Conservation (phyloP, 2,888 invertebrate genomes). For the Lasioglossum vierecki region DNA sequence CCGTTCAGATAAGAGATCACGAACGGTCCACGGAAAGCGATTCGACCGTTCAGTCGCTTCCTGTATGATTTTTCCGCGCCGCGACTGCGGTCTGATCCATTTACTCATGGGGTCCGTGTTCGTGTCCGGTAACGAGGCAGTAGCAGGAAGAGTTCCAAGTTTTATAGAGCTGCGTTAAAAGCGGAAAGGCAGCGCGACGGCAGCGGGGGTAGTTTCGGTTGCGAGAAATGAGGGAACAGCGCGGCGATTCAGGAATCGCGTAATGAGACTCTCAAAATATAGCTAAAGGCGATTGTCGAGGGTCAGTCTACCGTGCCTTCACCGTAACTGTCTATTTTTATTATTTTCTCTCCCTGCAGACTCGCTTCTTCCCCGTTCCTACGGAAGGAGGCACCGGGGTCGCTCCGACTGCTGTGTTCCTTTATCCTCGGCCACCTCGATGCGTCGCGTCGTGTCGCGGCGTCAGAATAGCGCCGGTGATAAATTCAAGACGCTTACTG, state of each 20-base stretch:
- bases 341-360: slow-evolving; percentile 73
- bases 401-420: slow-evolving; percentile 33
- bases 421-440: slow-evolving; percentile 54
- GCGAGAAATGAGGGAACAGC: slow-evolving; percentile 71
- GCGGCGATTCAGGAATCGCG: slow-evolving; percentile 73
- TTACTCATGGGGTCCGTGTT: slow-evolving; percentile 54
- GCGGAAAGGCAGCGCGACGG: slow-evolving; percentile 30
- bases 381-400: background rate
- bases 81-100: slow-evolving; percentile 49
- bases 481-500: slow-evolving; percentile 82
- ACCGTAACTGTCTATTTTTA: slow-evolving; percentile 82
- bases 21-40: slow-evolving; percentile 32
- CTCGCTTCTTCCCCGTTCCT: slow-evolving; percentile 33
- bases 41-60: slow-evolving; percentile 34
- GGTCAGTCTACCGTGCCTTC: slow-evolving; percentile 82
- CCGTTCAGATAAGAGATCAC: slow-evolving; percentile 62
- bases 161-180: slow-evolving; percentile 75
- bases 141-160: slow-evolving; percentile 77
- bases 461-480: slow-evolving; percentile 76
- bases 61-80: slow-evolving; percentile 23
- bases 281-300: slow-evolving; percentile 81
- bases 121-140: slow-evolving; percentile 75
- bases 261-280: slow-evolving; percentile 82
- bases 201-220: slow-evolving; percentile 33
- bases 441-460: slow-evolving; percentile 69